Conservation (phyloP, 2,888 invertebrate species). For the Cecidostiba fungosa region DNA sequence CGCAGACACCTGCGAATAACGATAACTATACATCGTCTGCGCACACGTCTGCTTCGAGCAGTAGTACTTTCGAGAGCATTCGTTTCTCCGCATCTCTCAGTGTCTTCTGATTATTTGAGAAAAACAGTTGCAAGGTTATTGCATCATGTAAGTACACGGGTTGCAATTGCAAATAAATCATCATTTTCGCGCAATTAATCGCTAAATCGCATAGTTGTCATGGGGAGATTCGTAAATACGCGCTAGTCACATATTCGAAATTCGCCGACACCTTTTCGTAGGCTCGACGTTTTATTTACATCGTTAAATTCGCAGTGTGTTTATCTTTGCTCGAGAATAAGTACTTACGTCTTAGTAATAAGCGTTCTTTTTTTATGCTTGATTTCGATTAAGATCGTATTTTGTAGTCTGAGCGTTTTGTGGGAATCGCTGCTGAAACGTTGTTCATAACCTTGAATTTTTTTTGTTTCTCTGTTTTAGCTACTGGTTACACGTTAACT, state of each 20-base stretch:
- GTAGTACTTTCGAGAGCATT: constrained; percentile 35
- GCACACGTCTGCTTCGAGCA: background rate
- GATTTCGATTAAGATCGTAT: background rate
- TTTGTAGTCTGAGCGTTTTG: background rate
- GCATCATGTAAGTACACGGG: constrained; percentile 73
- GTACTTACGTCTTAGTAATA: no score
- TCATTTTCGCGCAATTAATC: background rate
- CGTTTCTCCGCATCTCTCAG: constrained; percentile 24
- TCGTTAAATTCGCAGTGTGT: background rate
- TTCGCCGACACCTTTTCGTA: background rate
- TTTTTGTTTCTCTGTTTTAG: background rate
- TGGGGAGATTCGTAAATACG: constrained; percentile 57
- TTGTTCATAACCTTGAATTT: background rate
- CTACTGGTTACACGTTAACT: constrained; percentile 33
- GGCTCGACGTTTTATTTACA: background rate
- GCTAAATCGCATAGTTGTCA: constrained; percentile 31
- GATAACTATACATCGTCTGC: background rate
- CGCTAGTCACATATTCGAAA: constrained; percentile 39
- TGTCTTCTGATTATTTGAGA: constrained; percentile 10
- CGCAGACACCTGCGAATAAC: background rate
- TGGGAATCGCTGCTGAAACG: background rate
- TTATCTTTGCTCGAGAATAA: background rate
- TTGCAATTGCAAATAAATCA: background rate
- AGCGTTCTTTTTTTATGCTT: no score
- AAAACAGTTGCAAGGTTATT: constrained; percentile 68